Evolutionary conservation across 2,888 invertebrate genomes (phyloP).

Genomic region (Aphidius colemani): DNA sequence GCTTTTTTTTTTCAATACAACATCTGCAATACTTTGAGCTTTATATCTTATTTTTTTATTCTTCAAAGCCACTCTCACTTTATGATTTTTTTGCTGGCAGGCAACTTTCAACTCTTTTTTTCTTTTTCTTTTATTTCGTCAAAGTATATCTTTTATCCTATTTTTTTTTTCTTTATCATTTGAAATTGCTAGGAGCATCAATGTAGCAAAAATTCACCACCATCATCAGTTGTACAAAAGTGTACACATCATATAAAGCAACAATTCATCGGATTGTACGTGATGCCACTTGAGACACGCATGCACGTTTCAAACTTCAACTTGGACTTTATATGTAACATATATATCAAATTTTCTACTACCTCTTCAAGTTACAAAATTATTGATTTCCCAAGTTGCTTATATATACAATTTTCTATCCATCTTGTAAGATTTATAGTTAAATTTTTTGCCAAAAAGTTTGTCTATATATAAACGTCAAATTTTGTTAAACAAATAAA

Average conservation of each 20-base stretch:
- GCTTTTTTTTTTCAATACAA: slow-evolving; percentile 8
- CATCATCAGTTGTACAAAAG: slow-evolving; percentile 1
- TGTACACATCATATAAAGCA: slow-evolving; percentile 21
- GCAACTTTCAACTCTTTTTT: slow-evolving; percentile 3
- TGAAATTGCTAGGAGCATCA: slow-evolving; percentile 11
- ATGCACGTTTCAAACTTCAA: slow-evolving; percentile 23
- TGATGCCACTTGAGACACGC: slow-evolving; percentile 3
- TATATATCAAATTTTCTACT: slow-evolving; percentile 20
- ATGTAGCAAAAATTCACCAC: slow-evolving; percentile 21
- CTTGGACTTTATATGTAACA: not conserved
- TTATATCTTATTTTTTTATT: slow-evolving; percentile 27
- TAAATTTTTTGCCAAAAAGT: too few relatives aligned
- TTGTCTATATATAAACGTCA: too few relatives aligned
- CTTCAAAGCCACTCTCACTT: slow-evolving; percentile 3
- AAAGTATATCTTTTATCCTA: slow-evolving; percentile 11
- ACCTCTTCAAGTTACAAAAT: slow-evolving; percentile 35
- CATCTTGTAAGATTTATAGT: too few relatives aligned
- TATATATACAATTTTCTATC: slow-evolving; percentile 11
- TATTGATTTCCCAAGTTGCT: slow-evolving; percentile 39
- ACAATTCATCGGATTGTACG: slow-evolving; percentile 20
- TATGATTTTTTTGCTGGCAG: not conserved
- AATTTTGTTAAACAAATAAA: too few relatives aligned
- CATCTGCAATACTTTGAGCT: not conserved
- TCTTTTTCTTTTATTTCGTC: slow-evolving; percentile 20
- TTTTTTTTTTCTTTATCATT: slow-evolving; percentile 21